A percentile compares a stretch with the other conserved stretches of the same genome.
Evolutionary conservation across 2,888 invertebrate genomes (phyloP).

Genomic region (Trachelus iudaicus): DNA sequence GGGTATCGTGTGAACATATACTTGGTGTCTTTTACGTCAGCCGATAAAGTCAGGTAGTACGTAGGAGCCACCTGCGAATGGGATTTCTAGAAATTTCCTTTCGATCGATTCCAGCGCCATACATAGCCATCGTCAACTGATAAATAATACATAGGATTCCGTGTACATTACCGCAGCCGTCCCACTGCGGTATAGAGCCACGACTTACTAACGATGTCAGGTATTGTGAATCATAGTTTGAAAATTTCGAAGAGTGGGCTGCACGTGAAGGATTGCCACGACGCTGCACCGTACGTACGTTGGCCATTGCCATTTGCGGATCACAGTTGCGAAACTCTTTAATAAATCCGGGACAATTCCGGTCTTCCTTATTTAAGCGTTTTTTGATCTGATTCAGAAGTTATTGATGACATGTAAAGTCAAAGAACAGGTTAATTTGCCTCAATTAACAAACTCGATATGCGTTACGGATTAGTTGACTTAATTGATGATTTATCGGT

Average conservation of each 20-base stretch:
- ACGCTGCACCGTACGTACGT: background rate
- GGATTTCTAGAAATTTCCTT: conserved; percentile 13
- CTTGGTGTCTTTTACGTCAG: background rate
- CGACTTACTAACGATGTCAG: background rate
- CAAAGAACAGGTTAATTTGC: background rate
- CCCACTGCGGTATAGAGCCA: background rate
- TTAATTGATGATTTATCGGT: background rate
- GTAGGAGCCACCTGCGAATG: conserved; percentile 6
- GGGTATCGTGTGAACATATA: background rate
- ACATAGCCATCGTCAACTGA: background rate
- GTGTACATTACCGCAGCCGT: background rate
- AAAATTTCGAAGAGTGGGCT: conserved; percentile 5
- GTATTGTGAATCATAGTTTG: conserved; percentile 2
- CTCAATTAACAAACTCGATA: background rate
- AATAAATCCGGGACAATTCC: background rate
- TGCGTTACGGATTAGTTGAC: background rate
- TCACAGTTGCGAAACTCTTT: background rate
- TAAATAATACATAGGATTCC: conserved; percentile 4
- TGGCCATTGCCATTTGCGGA: background rate
- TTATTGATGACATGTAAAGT: background rate
- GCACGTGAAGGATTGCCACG: background rate
- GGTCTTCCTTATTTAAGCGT: background rate
- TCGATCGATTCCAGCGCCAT: background rate
- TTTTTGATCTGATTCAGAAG: background rate
- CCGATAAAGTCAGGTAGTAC: background rate